phyloP scores from a whole-genome alignment of 2,797 vertebrate genomes.

The Oryzias dopingdopingensis region DNA sequence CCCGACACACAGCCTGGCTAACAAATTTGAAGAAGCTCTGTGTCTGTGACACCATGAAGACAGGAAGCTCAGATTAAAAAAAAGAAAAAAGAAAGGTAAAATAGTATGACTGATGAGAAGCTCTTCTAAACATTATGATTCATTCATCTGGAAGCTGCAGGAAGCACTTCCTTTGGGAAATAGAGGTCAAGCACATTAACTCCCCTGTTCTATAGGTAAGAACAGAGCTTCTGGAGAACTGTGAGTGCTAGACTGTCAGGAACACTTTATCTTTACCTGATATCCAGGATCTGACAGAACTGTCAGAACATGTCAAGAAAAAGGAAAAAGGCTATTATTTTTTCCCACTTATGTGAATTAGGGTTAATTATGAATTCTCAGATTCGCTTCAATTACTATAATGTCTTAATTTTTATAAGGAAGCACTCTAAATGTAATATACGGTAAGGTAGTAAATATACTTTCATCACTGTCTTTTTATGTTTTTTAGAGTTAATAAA shows the following conservation, averaged over 20 bases:
- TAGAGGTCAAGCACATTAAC: constrained; percentile 71
- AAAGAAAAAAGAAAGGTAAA: constrained; percentile 21
- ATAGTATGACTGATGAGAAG: constrained; percentile 60
- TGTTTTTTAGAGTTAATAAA: constrained; percentile 73
- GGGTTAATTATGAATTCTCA: constrained; percentile 2
- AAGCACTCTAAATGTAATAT: constrained; percentile 25
- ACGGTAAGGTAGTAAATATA: constrained; percentile 29
- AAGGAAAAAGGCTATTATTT: constrained; percentile 20
- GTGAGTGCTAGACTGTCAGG: constrained; percentile 33
- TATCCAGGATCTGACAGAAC: constrained; percentile 17
- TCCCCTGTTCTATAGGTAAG: constrained; percentile 40
- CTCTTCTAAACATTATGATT: constrained; percentile 66
- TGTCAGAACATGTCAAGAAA: not conserved
- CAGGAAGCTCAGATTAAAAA: constrained; percentile 36
- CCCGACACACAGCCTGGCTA: constrained; percentile 35
- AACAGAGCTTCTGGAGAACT: constrained; percentile 44
- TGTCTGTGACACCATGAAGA: constrained; percentile 36
- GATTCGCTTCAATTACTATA: not conserved
- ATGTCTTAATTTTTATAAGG: not conserved
- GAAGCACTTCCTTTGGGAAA: constrained; percentile 62
- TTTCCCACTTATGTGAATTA: constrained; percentile 21
- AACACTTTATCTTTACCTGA: constrained; percentile 37
- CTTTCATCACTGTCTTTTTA: constrained; percentile 55
- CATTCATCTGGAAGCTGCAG: constrained; percentile 49
- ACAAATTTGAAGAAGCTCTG: constrained; percentile 39